These are phyloP conservation scores for Gymnocephalus cernua DNA, from an alignment of 2,113 vertebrate species.

Conservation along the genomic window DNA sequence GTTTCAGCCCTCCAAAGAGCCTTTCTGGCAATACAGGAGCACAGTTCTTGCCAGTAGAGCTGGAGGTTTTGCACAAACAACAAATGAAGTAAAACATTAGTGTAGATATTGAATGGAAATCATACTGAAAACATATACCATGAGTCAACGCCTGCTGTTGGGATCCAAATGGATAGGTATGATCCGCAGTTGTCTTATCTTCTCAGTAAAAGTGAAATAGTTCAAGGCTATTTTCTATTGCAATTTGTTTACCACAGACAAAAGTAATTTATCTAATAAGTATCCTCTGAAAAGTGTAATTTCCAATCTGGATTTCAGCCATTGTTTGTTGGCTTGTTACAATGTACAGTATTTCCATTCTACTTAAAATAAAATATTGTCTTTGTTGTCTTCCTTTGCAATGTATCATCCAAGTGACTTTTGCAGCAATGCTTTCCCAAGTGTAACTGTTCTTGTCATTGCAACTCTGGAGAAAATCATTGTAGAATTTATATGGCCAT, in stretches of 20 bases:
- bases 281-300: background rate
- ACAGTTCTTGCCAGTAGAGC: background rate
- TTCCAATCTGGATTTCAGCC: background rate
- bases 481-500: background rate
- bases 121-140: background rate
- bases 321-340: background rate
- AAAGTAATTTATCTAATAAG: background rate
- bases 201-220: background rate
- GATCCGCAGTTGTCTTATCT: background rate
- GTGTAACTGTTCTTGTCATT: background rate
- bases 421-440: background rate
- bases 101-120: background rate
- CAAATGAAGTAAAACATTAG: background rate
- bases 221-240: no score
- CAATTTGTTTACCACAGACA: background rate
- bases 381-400: background rate
- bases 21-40: constrained; percentile 11
- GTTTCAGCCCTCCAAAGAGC: background rate
- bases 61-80: constrained; percentile 6
- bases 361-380: background rate
- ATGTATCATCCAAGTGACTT: background rate
- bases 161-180: background rate
- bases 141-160: background rate
- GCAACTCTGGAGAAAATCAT: background rate
- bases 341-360: background rate